Evolutionary conservation across 2,797 vertebrate species (phyloP).

Genomic region (Neomorphus geoffroyi): DNA sequence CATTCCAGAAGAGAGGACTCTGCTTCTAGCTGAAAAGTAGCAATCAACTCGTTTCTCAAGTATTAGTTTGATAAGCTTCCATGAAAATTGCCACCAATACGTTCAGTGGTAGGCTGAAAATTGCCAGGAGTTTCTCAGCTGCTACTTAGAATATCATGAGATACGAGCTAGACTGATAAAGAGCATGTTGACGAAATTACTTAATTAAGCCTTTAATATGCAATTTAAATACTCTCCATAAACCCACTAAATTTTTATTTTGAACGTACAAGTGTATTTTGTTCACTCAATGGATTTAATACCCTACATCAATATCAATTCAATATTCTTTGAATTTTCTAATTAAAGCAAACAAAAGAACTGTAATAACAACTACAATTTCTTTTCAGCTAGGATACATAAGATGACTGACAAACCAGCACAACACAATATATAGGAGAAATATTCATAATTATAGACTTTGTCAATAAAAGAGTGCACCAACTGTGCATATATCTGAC

Average conservation of each 20-base stretch:
- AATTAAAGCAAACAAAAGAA: conserved; percentile 73
- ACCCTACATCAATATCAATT: conserved; percentile 59
- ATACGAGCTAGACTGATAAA: background rate
- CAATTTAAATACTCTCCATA: conserved; percentile 41
- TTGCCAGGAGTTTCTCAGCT: background rate
- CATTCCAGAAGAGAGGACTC: background rate
- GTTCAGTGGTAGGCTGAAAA: background rate
- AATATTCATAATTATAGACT: conserved; percentile 76
- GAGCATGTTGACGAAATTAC: background rate
- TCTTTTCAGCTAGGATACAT: conserved; percentile 56
- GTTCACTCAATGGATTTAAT: conserved; percentile 55
- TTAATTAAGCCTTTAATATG: conserved; percentile 23
- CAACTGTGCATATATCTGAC: conserved; percentile 73
- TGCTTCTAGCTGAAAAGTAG: background rate
- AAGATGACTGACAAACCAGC: conserved; percentile 64
- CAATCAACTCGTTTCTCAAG: background rate
- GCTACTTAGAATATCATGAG: background rate
- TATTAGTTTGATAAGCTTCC: background rate
- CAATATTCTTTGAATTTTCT: conserved; percentile 54
- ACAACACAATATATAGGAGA: conserved; percentile 66
- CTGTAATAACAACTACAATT: conserved; percentile 68
- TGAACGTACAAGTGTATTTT: conserved; percentile 8
- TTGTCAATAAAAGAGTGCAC: conserved; percentile 74
- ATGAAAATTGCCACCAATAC: background rate
- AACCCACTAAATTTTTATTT: conserved; percentile 36